Base-by-base conservation (phyloP, 2,888 invertebrate genomes). In the Ichneumoninae sp. region DNA sequence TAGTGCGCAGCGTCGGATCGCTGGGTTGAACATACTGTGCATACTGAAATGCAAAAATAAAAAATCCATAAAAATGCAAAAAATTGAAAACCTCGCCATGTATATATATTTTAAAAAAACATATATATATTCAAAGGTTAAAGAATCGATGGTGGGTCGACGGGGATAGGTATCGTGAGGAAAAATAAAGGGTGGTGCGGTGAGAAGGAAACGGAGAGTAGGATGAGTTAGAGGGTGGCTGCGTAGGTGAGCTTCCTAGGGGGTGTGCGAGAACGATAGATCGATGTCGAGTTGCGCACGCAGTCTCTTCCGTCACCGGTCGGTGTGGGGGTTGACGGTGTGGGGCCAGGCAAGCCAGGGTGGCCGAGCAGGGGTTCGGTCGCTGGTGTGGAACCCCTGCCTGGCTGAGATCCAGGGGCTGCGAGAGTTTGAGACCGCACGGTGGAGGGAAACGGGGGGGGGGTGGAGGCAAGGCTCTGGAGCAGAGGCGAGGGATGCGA, bases 201-300 rank as follows among this genome's bases (percentile, higher is more conserved):
- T 16, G 19, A 66, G 74, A 57, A 40, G 57, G 33, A 44, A 73
- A 83, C 47, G 66, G 70, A 36, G 57, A 22, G 33, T 10, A 65
- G 50, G 71, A 47, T 22, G 36, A 73, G 70, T 36, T 33, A 63
- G 74, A 44, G 81, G 79, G 66, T 60, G 75, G 66, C 47, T 76
- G 69, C 66, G 75, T 73, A 70, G 54, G 69, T 78, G 60, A 74
- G 82, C 65, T 75, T 75, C 71, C 66, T 73, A 26, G 30, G 60
- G 79, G 75, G 75, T 54, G 76, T 71, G 82, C 71, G 82, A 82
- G 85, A 71, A 82, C 81, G 82, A 89, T 90, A 91, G 91, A 91
- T 91, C 90, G 91, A 91, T 91, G 90, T 88, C 87, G 88, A 86
- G 91, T 85, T 91, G 90, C 91, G 91, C 90, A 91, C 91, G 91